phyloP scores from a whole-genome alignment of 2,113 vertebrate species.

The Marcusenius ussheri region DNA sequence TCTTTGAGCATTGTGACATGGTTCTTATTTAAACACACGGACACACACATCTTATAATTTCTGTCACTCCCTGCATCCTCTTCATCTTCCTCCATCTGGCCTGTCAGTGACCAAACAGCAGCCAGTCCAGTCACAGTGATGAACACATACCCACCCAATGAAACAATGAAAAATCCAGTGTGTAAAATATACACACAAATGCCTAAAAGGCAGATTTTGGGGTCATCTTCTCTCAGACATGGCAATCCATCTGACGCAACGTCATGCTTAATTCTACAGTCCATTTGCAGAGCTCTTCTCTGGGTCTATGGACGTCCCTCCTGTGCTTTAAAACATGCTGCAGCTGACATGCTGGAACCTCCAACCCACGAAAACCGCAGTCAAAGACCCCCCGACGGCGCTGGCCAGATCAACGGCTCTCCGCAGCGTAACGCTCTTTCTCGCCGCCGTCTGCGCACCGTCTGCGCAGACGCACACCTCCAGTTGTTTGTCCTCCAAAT shows the following conservation, averaged over 20 bases:
- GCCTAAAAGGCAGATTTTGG: not conserved
- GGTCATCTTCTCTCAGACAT: not conserved
- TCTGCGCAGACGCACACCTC: constrained; percentile 46
- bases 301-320: not conserved
- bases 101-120: not conserved
- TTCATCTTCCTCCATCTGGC: not conserved
- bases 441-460: constrained; percentile 44
- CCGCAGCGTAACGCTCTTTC: constrained; percentile 28
- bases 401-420: not conserved
- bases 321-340: not conserved
- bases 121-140: not conserved
- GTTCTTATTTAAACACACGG: not conserved
- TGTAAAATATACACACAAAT: not conserved
- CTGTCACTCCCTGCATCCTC: not conserved
- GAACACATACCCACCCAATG: not conserved
- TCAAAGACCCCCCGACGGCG: not conserved
- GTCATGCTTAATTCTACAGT: not conserved
- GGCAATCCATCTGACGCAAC: not conserved
- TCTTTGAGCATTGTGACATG: not conserved
- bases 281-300: not conserved
- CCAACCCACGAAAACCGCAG: not conserved
- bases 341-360: not conserved
- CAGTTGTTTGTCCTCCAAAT: constrained; percentile 63
- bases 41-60: not conserved
- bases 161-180: not conserved